Conservation (phyloP, 1,140 invertebrate genomes). For the Drosophila lowei region DNA sequence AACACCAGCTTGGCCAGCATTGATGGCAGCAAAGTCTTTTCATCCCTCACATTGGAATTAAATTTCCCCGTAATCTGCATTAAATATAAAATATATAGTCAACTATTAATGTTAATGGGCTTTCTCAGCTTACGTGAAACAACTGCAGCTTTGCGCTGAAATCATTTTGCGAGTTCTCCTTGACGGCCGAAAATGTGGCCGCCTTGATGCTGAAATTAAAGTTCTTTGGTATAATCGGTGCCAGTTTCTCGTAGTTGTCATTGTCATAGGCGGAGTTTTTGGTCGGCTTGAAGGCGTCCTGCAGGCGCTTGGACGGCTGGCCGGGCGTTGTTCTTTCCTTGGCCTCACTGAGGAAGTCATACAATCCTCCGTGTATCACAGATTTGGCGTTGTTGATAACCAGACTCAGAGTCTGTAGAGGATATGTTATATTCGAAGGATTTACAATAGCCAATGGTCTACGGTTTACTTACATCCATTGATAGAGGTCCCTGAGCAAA, state of each 20-base stretch:
- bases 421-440: too few species aligned
- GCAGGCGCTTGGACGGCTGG: constrained; percentile 37
- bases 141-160: constrained; percentile 85
- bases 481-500: constrained; percentile 90
- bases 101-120: background rate
- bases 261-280: constrained; percentile 61
- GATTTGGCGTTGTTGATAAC: constrained; percentile 88
- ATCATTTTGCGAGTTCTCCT: constrained; percentile 86
- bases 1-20: constrained; percentile 87
- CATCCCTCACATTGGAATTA: constrained; percentile 73
- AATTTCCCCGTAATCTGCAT: constrained; percentile 77
- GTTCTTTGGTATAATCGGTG: constrained; percentile 91
- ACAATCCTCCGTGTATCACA: constrained; percentile 87
- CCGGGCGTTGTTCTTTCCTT: constrained; percentile 78
- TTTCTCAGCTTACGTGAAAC: constrained; percentile 46
- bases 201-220: constrained; percentile 88
- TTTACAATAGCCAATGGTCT: background rate
- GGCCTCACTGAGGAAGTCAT: constrained; percentile 85
- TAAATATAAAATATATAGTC: background rate
- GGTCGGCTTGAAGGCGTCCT: constrained; percentile 13
- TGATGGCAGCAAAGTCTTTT: constrained; percentile 83
- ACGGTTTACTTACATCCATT: constrained; percentile 86
- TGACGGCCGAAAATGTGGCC: constrained; percentile 87
- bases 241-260: constrained; percentile 85
- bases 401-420: constrained; percentile 88